A percentile compares a stretch with the other conserved stretches of the same genome.
Evolutionary conservation across 1,140 invertebrate genomes (phyloP).

Genomic region (Diachasmimorpha longicaudata): DNA sequence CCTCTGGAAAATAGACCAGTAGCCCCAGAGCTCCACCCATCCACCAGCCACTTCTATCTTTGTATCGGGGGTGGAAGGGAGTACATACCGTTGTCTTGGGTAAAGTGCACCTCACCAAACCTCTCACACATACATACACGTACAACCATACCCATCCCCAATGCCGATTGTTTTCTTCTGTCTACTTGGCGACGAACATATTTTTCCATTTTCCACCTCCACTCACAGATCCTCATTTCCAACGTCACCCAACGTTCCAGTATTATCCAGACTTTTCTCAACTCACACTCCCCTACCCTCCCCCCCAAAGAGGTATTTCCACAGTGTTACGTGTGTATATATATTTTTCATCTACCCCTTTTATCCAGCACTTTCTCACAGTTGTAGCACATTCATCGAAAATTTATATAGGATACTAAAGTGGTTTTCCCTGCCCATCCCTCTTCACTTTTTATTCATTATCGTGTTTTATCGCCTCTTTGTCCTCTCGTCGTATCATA

Average conservation of each 20-base stretch:
- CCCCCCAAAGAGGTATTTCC: neutral
- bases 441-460: neutral
- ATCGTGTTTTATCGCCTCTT: neutral
- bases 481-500: neutral
- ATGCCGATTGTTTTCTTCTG: constrained; percentile 7
- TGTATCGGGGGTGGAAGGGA: neutral
- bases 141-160: neutral
- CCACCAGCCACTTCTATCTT: neutral
- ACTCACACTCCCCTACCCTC: too few species aligned
- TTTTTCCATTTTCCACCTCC: constrained; percentile 12
- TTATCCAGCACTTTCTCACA: neutral
- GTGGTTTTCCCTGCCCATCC: neutral
- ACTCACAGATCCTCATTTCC: constrained; percentile 3
- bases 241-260: neutral
- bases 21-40: neutral
- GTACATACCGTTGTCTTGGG: neutral
- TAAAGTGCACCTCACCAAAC: neutral
- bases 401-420: neutral
- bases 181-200: constrained; percentile 3
- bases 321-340: neutral
- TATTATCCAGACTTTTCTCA: neutral
- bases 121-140: neutral
- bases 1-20: constrained; percentile 13
- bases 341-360: neutral
- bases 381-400: neutral